Base-by-base conservation (phyloP, 2,113 vertebrate species). In the Halcyon malimbica region DNA sequence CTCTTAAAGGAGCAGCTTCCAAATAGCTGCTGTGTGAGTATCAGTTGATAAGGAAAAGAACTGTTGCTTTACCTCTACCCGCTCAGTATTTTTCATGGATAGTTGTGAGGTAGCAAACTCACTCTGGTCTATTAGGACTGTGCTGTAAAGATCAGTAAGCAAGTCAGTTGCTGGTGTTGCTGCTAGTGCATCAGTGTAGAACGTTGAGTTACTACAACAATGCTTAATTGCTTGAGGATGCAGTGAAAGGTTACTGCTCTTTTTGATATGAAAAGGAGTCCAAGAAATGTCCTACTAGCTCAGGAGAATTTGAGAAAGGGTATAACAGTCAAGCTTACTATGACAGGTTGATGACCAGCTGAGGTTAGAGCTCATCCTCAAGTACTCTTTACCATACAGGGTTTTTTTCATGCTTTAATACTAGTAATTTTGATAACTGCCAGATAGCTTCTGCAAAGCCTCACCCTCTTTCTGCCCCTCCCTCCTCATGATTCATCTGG, bases 1-100 rank as follows among this genome's bases (percentile, higher is more conserved):
- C 48, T 84, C 48, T 91, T 96, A 95, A 96, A 95, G 89, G 67
- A 76, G 7, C 70, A 92, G 74, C 63, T 85, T 87, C 46, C 67
- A 59, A 73, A 18, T 71, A 75, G 48, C 65, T 86, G 33, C 57
- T 83, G 26, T 26, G 73, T 44, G 83, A 63, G 18, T 82, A 42
- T 75, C 19, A 25, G 65, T 57, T 87, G 86, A 89, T 94, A 89
- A 86, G 41, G 35, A 82, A 50, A 48, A 71, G 39, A 78, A 26
- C 48, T 64, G 42, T 53, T 92, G 41, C 84, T 89, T 94, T 96
- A 64, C 91, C 53, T 95, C 24, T 83, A 3, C 16, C 37, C 18
- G 31, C 17, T 31, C 46, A 78, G 67, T 82, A 37, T 67, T 87
- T 94, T 75, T 69, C 39, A 42, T 0, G 0, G 37, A 18, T 75